Conservation (phyloP, 2,113 vertebrate genomes). For the Zosterops pallidus region DNA sequence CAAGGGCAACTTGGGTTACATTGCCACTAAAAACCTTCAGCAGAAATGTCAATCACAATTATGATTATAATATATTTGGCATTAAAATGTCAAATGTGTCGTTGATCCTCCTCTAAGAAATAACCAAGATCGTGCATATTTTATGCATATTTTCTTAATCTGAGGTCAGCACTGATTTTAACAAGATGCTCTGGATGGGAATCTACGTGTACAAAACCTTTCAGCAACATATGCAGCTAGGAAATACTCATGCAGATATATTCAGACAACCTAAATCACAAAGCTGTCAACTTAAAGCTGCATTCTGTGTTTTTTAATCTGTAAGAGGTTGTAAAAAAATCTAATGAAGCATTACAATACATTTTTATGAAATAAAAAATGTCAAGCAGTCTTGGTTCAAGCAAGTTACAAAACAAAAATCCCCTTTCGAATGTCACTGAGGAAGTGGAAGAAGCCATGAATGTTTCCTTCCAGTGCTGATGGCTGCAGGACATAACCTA, state of each 20-base stretch:
- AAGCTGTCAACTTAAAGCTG: not conserved
- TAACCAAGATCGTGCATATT: not conserved
- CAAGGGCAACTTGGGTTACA: conserved; percentile 14
- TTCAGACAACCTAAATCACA: not conserved
- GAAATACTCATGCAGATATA: not conserved
- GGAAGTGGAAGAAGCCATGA: conserved; percentile 42
- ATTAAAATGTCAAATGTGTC: not conserved
- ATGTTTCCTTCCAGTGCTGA: not conserved
- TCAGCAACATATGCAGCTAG: not conserved
- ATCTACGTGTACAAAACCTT: not conserved
- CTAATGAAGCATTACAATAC: not conserved
- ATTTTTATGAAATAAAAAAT: not conserved
- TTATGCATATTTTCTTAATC: not conserved
- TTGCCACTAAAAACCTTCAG: not conserved
- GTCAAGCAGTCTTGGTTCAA: not conserved
- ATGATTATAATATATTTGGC: not conserved
- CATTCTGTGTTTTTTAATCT: not conserved
- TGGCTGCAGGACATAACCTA: conserved; percentile 61
- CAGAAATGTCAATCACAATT: conserved; percentile 41
- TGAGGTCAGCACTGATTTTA: not conserved
- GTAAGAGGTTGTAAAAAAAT: not conserved
- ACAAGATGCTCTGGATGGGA: not conserved
- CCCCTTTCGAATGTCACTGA: not conserved
- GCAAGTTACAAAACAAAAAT: conserved; percentile 49
- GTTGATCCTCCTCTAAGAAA: not conserved